A percentile compares a stretch with the other conserved stretches of the same genome.
Evolutionary conservation across 2,797 vertebrate species (phyloP).

Genomic region (Sylvia borin): DNA sequence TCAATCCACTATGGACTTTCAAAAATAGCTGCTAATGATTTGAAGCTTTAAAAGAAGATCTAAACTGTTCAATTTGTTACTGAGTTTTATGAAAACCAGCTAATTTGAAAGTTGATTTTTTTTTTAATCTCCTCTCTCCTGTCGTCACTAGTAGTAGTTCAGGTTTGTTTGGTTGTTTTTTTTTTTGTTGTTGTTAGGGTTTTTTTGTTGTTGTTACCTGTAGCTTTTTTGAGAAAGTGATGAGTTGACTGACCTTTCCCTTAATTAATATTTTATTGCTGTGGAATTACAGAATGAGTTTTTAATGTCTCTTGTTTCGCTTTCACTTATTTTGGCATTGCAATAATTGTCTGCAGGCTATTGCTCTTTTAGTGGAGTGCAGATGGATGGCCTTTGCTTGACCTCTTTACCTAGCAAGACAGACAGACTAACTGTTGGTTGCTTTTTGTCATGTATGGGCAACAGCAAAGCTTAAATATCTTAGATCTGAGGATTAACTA

Average conservation of each 20-base stretch:
- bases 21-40: neutral
- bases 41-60: neutral
- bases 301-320: constrained; percentile 3
- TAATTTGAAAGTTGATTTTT: neutral
- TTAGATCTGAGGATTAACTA: neutral
- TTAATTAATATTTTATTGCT: neutral
- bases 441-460: neutral
- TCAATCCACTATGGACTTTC: neutral
- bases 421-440: neutral
- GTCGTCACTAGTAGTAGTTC: neutral
- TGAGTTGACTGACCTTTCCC: neutral
- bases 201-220: neutral
- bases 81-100: neutral
- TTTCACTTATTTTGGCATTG: neutral
- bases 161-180: neutral
- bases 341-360: neutral
- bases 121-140: neutral
- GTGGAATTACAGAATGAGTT: neutral
- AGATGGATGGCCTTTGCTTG: neutral
- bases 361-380: neutral
- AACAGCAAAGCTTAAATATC: neutral
- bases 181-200: neutral
- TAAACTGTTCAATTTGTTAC: neutral
- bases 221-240: neutral
- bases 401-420: neutral